Evolutionary conservation across 2,797 vertebrate species (phyloP), one percentile per base, ranked within the genome.

Genomic region (Rhincodon typus): DNA sequence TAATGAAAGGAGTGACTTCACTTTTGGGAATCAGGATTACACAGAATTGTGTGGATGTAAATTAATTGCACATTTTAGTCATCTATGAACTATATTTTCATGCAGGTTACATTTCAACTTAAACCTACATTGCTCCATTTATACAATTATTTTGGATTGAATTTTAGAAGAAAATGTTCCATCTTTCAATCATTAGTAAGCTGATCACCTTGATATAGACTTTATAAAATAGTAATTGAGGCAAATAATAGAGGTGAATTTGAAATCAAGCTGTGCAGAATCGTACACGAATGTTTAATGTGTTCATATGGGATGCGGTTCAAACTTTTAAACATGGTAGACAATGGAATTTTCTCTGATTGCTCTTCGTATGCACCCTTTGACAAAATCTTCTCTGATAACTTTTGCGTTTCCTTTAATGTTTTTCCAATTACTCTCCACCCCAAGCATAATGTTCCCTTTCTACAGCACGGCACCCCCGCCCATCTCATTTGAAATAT

Each of bases 31-130:
- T 90, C n/a, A 62, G 53, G 53, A 34, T 66, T 90, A 62, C 15
- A 62, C 34, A 62, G 53, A 57, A 90, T 62, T 90, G 53, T 66
- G 53, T 34, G 87, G 62, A 90, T 90, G 62, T 90, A 90, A 90
- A 90, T 66, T 90, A 30, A 90, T 66, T 90, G 53, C 87, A 90
- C 53, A 90, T 90, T 90, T 90, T 57, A n/a, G n/a, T 57, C 5
- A 88, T 90, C 17, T 90, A 62, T 62, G 30, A 90, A 90, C 53
- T 90, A 34, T 30, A 90, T 34, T 15, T 62, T 62, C 62, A 27
- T 19, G 57, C 87, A 62, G 15, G 30, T 62, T 90, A 62, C 57
- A 66, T 90, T 90, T 90, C 87, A 90, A n/a, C 34, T 62, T n/a
- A 90, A 62, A 90, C 30, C 87, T 62, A n/a, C 53, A 90, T 1